Base-by-base conservation (phyloP, 1,140 invertebrate genomes). In the Hesperophylax magnus region DNA sequence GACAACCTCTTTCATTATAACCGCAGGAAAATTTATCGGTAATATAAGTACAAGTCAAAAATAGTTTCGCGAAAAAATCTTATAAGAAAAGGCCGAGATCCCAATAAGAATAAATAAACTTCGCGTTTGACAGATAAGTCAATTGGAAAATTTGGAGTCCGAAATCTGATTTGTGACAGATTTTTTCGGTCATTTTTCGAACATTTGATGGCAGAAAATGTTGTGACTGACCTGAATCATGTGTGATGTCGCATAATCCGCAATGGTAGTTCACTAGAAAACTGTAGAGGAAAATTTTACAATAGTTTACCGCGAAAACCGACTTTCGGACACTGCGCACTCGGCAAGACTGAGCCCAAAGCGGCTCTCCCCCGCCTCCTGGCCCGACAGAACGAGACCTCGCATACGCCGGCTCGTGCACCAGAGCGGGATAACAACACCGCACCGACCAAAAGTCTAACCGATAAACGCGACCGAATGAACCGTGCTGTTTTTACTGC, bases 221-320 rank as follows among this genome's bases (percentile, higher is more conserved):
- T 11, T 63, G 15, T n/a, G 53, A 82, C 81, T 82, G 74, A 82
- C 81, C 81, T 82, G 81, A 61, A 80, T 79, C 81, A 82, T 82
- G 61, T 80, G 78, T 67, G 61, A 47, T 77, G 81, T 54, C 58
- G 71, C 77, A 82, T 82, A 63, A 77, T 77, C 76, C 76, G 34
- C 76, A 65, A 77, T 77, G 76, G 58, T 5, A 27, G 74, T n/a
- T 65, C 61, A 67, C 72, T 76, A 60, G 31, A 77, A 65, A 67
- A 65, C 54, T 65, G 39, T 27, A 65, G 58, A 77, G 52, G 60
- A 53, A 77, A 67, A 65, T 65, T 61, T 65, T 27, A 77, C 76
- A 53, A 67, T 39, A 67, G 56, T 27, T 53, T 65, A 58, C 77
- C 77, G 56, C 81, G 75, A 78, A 39, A 63, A 76, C 72, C 81